A percentile compares a stretch with the other conserved stretches of the same genome.
Evolutionary conservation across 2,888 invertebrate genomes (phyloP).

Genomic region (Rosalia funebris): DNA sequence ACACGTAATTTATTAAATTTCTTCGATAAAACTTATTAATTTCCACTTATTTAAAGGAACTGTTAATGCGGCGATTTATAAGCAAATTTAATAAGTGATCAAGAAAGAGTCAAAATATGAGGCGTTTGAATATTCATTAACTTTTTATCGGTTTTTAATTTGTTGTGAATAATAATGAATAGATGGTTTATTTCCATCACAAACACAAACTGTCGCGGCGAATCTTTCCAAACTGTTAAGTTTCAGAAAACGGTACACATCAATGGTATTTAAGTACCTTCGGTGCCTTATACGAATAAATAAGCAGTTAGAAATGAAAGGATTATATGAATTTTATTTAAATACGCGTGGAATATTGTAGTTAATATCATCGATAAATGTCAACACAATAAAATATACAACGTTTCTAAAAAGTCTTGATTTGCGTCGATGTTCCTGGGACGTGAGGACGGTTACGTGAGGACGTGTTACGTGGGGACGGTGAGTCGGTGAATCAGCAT

Average conservation of each 20-base stretch:
- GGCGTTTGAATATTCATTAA: constrained; percentile 2
- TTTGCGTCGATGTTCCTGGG: too few relatives aligned
- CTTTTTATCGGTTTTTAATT: constrained; percentile 1
- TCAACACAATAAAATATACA: too few relatives aligned
- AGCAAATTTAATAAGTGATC: neutral
- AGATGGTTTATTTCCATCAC: neutral
- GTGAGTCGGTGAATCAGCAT: too few relatives aligned
- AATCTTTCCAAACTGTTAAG: neutral
- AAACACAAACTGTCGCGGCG: neutral
- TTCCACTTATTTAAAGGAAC: too few relatives aligned
- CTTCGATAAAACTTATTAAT: too few relatives aligned
- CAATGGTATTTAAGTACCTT: neutral
- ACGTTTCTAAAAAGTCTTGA: too few relatives aligned
- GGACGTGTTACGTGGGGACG: too few relatives aligned
- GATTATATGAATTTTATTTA: neutral
- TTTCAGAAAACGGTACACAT: neutral
- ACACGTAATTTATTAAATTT: too few relatives aligned
- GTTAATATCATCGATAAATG: too few relatives aligned
- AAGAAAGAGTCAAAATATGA: constrained; percentile 5
- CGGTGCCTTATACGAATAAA: neutral
- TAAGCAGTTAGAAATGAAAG: neutral
- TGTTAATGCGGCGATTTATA: neutral
- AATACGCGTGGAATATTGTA: neutral
- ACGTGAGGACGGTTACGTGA: too few relatives aligned
- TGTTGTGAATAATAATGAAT: constrained; percentile 4